Base-by-base conservation (phyloP, 1,140 invertebrate species). In the Dendrolimus punctatus region DNA sequence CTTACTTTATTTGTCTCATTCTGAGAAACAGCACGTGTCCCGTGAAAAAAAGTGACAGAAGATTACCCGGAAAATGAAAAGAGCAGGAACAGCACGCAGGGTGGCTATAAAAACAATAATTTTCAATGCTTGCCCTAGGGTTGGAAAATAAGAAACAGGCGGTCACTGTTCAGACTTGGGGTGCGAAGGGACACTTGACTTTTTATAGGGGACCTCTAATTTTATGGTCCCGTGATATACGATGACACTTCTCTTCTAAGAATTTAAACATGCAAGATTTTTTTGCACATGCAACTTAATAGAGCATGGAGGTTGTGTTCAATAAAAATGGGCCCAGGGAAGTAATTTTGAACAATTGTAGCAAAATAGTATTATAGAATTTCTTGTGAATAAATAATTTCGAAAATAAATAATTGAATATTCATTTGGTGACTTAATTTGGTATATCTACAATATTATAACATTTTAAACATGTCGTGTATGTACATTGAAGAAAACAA, bases 181-280 rank as follows among this genome's bases (percentile, higher is more conserved):
- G 68, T 69, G 71, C 64, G 57, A 57, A 52, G 58, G 57, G 59
- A 53, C 72, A 77, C 62, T 80, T 77, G 59, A 79, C 64, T 82
- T 80, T 85, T 81, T 81, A 81, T 81, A 66, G 75, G 69, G 75
- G 73, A 73, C 67, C 60, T 73, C 65, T 80, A 83, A 78, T 81
- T 23, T 23, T 77, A 82, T 78, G 72, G 71, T 73, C 56, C 43
- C 39, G 64, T 85, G 81, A 85, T 79, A 75, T 85, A 85, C 73
- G 64, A 64, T 63, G 76, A 77, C 77, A 80, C 65, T 80, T 80
- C 72, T 71, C 58, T 64, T 62, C 60, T 55, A 54, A 53, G 76
- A 82, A 80, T 85, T 82, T 82, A 76, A 82, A 79, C 81, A 73
- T 69, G 55, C 63, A 68, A 69, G 23, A 23, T 23, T 23, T 66